Base-by-base conservation (phyloP, 2,888 invertebrate genomes). In the Halictus ligatus region DNA sequence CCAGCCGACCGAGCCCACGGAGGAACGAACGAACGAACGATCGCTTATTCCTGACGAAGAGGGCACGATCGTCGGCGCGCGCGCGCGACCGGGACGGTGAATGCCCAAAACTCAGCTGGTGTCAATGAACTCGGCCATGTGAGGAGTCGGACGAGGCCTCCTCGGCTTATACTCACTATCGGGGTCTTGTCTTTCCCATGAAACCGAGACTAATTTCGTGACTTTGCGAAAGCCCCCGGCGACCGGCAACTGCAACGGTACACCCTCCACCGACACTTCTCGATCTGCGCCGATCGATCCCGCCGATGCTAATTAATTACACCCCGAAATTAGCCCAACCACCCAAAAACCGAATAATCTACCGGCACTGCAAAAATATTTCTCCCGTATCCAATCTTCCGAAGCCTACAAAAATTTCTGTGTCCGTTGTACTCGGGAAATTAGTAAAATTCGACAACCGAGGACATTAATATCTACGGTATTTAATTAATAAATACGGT, bases 181-280 rank as follows among this genome's bases (percentile, higher is more conserved):
- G 94, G 94, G 95, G 95, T 95, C 95, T 95, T 95, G 95, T 95
- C 95, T 95, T 95, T 95, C 95, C 95, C 95, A 95, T 94, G 95
- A 93, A 93, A 93, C 93, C 94, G 93, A 94, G 94, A 94, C 94
- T 95, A 95, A 95, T 95, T 95, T 95, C 94, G 94, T 94, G 93
- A 94, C 93, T 94, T 93, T 93, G 94, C 93, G 93, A 94, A 94
- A 92, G 93, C 92, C 90, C 88, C 91, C 89, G 90, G 85, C 86
- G 75, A 80, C 60, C 79, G 79, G 79, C 60, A 76, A 75, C 40
- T 54, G 76, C 72, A 54, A 58, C 46, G 72, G 40, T 67, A 60
- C 82, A 84, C 83, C 81, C 72, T 71, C 15, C 72, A 69, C 71
- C 74, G 83, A 15, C 25, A 73, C 21, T 89, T 88, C 84, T 85